Conservation (phyloP, 2,113 vertebrate genomes). For the Columba janthina region DNA sequence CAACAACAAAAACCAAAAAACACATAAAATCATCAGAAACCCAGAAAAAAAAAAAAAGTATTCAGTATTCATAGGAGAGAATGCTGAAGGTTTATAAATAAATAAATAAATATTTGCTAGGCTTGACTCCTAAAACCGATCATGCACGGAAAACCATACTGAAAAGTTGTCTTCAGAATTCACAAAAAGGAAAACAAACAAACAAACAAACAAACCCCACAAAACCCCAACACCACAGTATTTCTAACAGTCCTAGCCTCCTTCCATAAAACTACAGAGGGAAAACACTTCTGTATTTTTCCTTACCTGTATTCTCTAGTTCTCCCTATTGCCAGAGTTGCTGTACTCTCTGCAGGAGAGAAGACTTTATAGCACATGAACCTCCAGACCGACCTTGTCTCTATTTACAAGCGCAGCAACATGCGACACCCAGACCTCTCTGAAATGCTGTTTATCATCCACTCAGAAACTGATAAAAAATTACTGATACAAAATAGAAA, state of each 20-base stretch:
- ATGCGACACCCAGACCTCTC: not conserved
- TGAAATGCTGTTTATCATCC: not conserved
- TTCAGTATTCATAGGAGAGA: not conserved
- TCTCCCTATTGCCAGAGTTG: not conserved
- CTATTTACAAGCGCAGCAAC: not conserved
- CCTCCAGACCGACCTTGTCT: not conserved
- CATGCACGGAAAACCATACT: not conserved
- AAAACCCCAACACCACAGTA: no score
- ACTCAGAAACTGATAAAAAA: not conserved
- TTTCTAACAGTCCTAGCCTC: not conserved
- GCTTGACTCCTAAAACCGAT: not conserved
- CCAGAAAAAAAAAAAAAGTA: not conserved
- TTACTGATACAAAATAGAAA: not conserved
- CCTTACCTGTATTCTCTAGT: not conserved
- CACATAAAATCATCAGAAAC: not conserved
- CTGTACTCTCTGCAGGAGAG: not conserved
- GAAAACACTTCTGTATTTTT: not conserved
- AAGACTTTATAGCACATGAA: not conserved
- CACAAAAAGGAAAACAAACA: not conserved
- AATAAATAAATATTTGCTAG: not conserved
- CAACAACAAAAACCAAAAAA: not conserved
- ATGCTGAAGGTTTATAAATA: not conserved
- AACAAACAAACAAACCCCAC: no score
- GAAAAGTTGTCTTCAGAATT: not conserved
- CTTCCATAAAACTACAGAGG: not conserved